Evolutionary conservation across 2,888 invertebrate species (phyloP).

Genomic region (Andricus quercusramuli): DNA sequence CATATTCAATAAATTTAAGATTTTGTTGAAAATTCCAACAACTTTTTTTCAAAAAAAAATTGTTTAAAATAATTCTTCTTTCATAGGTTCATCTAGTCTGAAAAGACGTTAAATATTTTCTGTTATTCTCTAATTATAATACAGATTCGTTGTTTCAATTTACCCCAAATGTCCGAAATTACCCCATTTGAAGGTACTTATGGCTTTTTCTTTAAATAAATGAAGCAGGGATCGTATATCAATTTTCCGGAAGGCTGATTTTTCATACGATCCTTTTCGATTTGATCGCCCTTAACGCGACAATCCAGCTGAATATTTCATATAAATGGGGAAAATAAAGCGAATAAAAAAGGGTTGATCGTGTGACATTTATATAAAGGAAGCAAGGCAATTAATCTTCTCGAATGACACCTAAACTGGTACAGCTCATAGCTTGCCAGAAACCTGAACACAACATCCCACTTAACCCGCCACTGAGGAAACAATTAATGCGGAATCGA

Average conservation of each 20-base stretch:
- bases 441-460: slow-evolving; percentile 73
- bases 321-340: not conserved
- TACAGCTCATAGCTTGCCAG: slow-evolving; percentile 63
- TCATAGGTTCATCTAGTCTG: too few species aligned
- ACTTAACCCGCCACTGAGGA: slow-evolving; percentile 69
- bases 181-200: too few species aligned
- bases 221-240: not conserved
- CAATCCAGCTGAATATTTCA: not conserved
- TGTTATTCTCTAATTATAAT: too few species aligned
- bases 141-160: too few species aligned
- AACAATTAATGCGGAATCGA: slow-evolving; percentile 76
- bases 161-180: too few species aligned
- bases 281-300: not conserved
- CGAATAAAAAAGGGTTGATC: not conserved
- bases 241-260: not conserved
- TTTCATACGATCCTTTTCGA: not conserved
- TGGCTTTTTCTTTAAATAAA: too few species aligned
- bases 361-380: slow-evolving; percentile 52
- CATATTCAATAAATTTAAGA: too few species aligned
- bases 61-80: too few species aligned
- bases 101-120: too few species aligned
- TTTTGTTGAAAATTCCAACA: too few species aligned
- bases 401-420: slow-evolving; percentile 68
- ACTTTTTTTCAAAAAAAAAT: too few species aligned
- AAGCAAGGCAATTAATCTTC: slow-evolving; percentile 69